These are phyloP conservation scores for Umimayanthus kanabou DNA, from an alignment of 92 coral and sea anemone species.

Conservation along the genomic window DNA sequence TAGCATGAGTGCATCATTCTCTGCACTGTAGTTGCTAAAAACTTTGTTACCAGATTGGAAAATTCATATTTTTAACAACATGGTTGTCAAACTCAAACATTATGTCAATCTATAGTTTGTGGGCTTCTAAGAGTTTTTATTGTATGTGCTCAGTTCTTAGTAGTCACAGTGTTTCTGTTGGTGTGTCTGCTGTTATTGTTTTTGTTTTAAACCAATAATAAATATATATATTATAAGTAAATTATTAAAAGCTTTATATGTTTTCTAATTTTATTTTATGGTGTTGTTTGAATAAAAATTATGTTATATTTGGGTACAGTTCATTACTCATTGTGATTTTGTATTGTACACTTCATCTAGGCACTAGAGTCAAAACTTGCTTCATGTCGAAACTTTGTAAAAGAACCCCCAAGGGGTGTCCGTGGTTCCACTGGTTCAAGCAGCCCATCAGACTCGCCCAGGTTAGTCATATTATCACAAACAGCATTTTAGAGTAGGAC, in stretches of 20 bases:
- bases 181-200: background rate
- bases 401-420: conserved; percentile 90
- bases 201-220: background rate
- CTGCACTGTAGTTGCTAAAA: no score
- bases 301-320: background rate
- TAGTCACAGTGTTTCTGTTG: background rate
- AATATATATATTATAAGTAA: no score
- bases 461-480: conserved; percentile 50
- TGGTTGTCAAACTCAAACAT: background rate
- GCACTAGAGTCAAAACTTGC: conserved; percentile 99
- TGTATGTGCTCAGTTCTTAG: background rate
- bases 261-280: no score
- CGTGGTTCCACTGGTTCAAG: conserved; percentile 93
- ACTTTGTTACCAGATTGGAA: background rate
- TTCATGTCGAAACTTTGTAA: conserved; percentile 95
- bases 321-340: no score
- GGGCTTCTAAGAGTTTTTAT: background rate
- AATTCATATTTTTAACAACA: background rate
- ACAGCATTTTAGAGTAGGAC: no score
- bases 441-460: conserved; percentile 94
- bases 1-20: no score
- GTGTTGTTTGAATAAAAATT: background rate
- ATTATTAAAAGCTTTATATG: background rate
- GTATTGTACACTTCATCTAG: conserved; percentile 40
- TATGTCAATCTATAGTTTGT: background rate